A percentile compares a stretch with the other conserved stretches of the same genome.
Evolutionary conservation across 2,797 vertebrate species (phyloP).

Genomic region (Lophius americanus): DNA sequence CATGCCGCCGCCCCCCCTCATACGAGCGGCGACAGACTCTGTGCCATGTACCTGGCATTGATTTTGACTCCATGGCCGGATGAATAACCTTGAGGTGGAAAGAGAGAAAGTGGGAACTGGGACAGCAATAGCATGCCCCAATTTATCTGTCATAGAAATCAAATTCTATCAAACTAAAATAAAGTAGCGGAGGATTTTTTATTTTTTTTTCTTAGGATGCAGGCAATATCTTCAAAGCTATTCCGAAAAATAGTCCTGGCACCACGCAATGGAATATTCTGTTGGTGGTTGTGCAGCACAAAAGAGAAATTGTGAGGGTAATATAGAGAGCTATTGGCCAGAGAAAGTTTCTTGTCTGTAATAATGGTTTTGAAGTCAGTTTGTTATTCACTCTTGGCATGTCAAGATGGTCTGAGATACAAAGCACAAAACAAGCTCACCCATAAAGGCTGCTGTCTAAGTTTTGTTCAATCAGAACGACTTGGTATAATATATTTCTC

Average conservation of each 20-base stretch:
- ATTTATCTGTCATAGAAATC: constrained; percentile 29
- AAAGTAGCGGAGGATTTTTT: constrained; percentile 6
- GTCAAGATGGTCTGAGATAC: constrained; percentile 8
- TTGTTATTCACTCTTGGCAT: not conserved
- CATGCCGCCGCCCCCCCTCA: constrained; percentile 51
- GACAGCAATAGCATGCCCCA: constrained; percentile 31
- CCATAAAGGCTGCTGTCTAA: constrained; percentile 32
- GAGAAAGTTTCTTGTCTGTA: constrained; percentile 20
- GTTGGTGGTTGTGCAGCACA: not conserved
- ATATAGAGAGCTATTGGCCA: constrained; percentile 8
- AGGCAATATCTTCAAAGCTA: constrained; percentile 19
- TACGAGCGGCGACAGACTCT: constrained; percentile 26
- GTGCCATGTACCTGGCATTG: constrained; percentile 38
- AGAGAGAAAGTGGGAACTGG: constrained; percentile 19
- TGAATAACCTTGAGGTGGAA: constrained; percentile 57
- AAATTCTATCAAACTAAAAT: constrained; percentile 36
- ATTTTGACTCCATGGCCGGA: constrained; percentile 49
- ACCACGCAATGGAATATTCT: constrained; percentile 6
- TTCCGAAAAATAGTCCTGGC: not conserved
- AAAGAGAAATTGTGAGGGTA: constrained; percentile 23
- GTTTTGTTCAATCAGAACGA: constrained; percentile 50
- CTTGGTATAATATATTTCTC: constrained; percentile 42
- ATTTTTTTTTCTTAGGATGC: constrained; percentile 18
- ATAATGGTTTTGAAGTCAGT: constrained; percentile 8
- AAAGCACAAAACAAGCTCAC: not conserved